Evolutionary conservation across 1,140 invertebrate species (phyloP).

Genomic region (Mylabris phalerata): DNA sequence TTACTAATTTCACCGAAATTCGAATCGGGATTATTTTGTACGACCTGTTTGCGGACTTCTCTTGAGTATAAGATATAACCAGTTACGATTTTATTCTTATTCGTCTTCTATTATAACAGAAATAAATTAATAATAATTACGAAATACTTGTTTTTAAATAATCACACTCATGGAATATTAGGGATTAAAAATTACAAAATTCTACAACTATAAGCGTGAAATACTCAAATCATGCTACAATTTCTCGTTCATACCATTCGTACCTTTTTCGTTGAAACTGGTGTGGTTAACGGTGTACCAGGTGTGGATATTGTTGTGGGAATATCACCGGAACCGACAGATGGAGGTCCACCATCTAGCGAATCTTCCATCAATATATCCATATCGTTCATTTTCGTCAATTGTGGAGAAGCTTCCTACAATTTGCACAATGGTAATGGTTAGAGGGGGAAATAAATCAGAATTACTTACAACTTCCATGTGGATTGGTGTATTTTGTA

Average conservation of each 20-base stretch:
- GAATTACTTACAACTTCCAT: constrained; percentile 47
- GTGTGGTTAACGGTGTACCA: constrained; percentile 26
- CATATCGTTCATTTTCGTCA: constrained; percentile 53
- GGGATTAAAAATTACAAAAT: background rate
- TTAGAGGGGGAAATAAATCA: background rate
- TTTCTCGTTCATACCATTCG: background rate
- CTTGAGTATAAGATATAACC: constrained; percentile 98
- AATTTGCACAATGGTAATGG: constrained; percentile 13
- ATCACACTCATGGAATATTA: constrained; percentile 23
- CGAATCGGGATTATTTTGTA: constrained; percentile 82
- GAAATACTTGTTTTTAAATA: background rate
- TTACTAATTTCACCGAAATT: constrained; percentile 96
- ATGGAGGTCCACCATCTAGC: constrained; percentile 64
- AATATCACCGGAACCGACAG: constrained; percentile 62
- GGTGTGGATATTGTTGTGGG: constrained; percentile 36
- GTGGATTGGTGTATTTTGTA: constrained; percentile 38
- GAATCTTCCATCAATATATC: constrained; percentile 60
- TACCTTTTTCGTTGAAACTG: constrained; percentile 43
- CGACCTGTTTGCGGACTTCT: constrained; percentile 86
- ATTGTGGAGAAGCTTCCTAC: constrained; percentile 48
- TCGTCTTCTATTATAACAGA: constrained; percentile 53
- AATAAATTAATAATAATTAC: background rate
- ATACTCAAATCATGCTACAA: background rate
- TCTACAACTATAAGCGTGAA: too few relatives aligned
- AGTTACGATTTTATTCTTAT: constrained; percentile 83